Evolutionary conservation across 2,888 invertebrate genomes (phyloP), one percentile per base, ranked within the genome.

Genomic region (Cancer borealis): DNA sequence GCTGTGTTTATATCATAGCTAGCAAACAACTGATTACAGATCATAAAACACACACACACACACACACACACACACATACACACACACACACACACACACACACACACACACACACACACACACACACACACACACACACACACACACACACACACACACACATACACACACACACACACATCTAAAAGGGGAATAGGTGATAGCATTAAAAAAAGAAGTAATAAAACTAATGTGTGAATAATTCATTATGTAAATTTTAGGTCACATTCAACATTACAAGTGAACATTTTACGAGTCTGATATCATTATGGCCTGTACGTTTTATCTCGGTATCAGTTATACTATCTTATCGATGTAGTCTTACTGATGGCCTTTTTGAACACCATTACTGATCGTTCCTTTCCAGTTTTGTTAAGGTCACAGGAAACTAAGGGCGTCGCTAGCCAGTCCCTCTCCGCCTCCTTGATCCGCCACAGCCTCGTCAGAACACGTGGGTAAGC

Each of bases 51-150:
- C 84, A 39, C 84, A 84, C 84, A 84, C 39, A 84, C 84, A 84
- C 84, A 84, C 39, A 84, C 84, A 84, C 79, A 84, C 79, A 84
- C 79, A 84, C 79, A 84, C 79, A 84, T 30, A 84, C 79, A 84
- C 79, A 84, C 79, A 84, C 10, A 30, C 30, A 30, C 79, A 84
- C 79, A 39, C 39, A 39, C 39, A 39, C 39, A 0, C 39, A 39
- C 39, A 39, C 39, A 39, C 12, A 54, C 54, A 54, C 54, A 54
- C 54, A 54, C 12, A 54, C 54, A 39, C 84, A 84, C 84, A 39
- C 84, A 84, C 84, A 84, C 39, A 84, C 84, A 84, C 84, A 84
- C 39, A 84, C 84, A 84, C 79, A 84, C 79, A 84, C 79, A 84
- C 79, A 84, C 79, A 84, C 79, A 84, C 79, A 84, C 79, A 84